Conservation (phyloP, 2,888 invertebrate species). For the Papilio elwesi region DNA sequence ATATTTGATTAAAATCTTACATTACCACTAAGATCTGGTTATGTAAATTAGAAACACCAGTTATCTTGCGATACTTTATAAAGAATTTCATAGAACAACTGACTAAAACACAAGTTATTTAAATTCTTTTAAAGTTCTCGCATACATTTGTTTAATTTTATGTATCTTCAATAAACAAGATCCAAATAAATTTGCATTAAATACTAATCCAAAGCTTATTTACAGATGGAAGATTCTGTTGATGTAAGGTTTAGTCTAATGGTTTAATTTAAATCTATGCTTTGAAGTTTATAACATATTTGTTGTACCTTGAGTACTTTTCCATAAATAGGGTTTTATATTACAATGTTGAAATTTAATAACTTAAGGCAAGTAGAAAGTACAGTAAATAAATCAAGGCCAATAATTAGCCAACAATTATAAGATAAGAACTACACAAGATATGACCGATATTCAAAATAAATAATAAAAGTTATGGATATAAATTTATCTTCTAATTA, state of each 20-base stretch:
- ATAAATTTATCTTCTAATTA: too few relatives aligned
- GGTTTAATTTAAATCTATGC: background rate
- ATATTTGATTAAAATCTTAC: background rate
- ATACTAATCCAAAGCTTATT: background rate
- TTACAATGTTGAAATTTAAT: constrained; percentile 11
- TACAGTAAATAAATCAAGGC: constrained; percentile 9
- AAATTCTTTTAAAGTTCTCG: constrained; percentile 11
- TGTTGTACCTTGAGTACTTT: constrained; percentile 7
- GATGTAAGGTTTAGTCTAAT: background rate
- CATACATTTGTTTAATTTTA: constrained; percentile 13
- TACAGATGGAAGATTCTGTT: background rate
- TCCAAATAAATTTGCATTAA: constrained; percentile 4
- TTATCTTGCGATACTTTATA: background rate
- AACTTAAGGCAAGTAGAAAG: constrained; percentile 10
- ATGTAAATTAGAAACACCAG: constrained; percentile 28
- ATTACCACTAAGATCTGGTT: constrained; percentile 7
- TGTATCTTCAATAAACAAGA: constrained; percentile 3
- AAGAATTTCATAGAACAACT: constrained; percentile 27
- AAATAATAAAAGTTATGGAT: too few relatives aligned
- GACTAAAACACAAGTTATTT: background rate
- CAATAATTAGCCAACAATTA: background rate
- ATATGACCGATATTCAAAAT: too few relatives aligned
- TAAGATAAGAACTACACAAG: too few relatives aligned
- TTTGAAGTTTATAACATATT: too few relatives aligned
- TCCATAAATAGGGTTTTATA: constrained; percentile 7